Base-by-base conservation (phyloP, 2,888 invertebrate genomes). In the Pachliopta kotzebuea region DNA sequence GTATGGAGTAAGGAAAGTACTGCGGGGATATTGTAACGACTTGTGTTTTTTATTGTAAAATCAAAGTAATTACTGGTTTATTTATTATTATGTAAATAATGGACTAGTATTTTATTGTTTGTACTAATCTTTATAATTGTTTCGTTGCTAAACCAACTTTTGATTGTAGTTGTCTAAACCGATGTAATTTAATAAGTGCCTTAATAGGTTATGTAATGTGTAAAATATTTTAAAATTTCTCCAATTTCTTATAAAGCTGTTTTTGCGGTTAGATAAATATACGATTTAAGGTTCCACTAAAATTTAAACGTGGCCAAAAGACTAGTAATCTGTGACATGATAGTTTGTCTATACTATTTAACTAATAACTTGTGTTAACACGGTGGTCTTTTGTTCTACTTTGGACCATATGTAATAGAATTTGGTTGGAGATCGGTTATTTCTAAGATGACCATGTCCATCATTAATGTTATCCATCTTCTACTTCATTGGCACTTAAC, bases 181-280 rank as follows among this genome's bases (percentile, higher is more conserved):
- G 45, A 45, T 52, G 23, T 29, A 31, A 52, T 60, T 53, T 53
- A 65, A 53, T 57, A 56, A 65, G 57, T 65, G 65, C 65, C 61
- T 60, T 65, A 65, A 60, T 57, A 61, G 52, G 4, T 60, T 60
- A 60, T n/a, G n/a, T 53, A 45, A 49, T 37, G 37, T 29, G 21
- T n/a, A 4, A 52, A 21, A 21, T 52, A 21, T 21, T 11, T 7
- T 21, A 20, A 20, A 21, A 20, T 4, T 20, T 21, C 7, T 1
- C 21, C 18, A 18, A 42, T 42, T 7, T 6, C 9, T 21, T 11
- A 52, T 21, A 21, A 20, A 52, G 6, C 31, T 11, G 8, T 9
- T 37, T 37, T 37, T 4, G 31, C 31, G 11, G 31, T 9, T 9
- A 31, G 8, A 9, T 31, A 2, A n/a, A 31, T 31, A 9, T 11